A percentile compares a stretch with the other conserved stretches of the same genome.
phyloP scores from a whole-genome alignment of 2,888 invertebrate genomes.

The Eilema sororculum region DNA sequence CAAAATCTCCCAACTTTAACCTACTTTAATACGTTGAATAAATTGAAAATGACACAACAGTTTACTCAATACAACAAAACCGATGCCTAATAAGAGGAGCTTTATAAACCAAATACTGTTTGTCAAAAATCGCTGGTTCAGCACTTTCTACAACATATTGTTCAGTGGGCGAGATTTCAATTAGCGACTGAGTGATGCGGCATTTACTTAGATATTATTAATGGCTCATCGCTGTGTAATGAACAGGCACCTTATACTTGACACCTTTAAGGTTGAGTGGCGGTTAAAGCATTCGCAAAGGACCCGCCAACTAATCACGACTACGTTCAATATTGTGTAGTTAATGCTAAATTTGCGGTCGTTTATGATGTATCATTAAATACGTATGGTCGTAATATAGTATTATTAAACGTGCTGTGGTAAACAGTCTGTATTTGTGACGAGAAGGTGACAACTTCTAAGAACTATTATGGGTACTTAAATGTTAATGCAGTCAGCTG shows the following conservation, averaged over 20 bases:
- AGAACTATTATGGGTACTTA: too few species aligned
- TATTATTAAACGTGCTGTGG: conserved; percentile 4
- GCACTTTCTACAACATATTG: conserved; percentile 46
- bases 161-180: conserved; percentile 64
- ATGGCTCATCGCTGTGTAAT: conserved; percentile 63
- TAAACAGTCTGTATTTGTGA: neutral
- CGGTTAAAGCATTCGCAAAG: neutral
- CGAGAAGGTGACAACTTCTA: neutral
- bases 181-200: conserved; percentile 69
- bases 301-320: conserved; percentile 11
- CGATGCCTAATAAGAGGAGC: conserved; percentile 27
- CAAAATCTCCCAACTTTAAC: neutral
- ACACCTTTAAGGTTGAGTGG: conserved; percentile 33
- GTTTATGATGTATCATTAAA: conserved; percentile 5
- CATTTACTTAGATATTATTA: conserved; percentile 71
- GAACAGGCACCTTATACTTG: conserved; percentile 44
- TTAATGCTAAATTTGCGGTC: conserved; percentile 17
- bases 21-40: neutral
- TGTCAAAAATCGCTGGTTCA: conserved; percentile 45
- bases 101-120: conserved; percentile 31
- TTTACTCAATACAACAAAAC: conserved; percentile 22
- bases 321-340: conserved; percentile 15
- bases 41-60: conserved; percentile 6
- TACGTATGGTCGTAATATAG: neutral
- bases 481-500: too few species aligned